Base-by-base conservation (phyloP, 2,888 invertebrate genomes). In the Cosmia pyralina region DNA sequence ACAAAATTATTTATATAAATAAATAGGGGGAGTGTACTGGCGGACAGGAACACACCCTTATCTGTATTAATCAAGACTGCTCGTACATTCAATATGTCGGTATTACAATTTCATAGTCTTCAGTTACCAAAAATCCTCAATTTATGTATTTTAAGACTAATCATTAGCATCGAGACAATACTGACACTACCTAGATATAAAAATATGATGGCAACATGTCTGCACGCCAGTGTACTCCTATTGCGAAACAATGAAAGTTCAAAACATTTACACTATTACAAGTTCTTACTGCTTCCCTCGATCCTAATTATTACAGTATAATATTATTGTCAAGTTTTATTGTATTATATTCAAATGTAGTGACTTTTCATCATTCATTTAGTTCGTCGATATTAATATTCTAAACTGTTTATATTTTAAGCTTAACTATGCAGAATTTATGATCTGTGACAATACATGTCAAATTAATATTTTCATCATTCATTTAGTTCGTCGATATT, bases 1-100 rank as follows among this genome's bases (percentile, higher is more conserved):
- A 93, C 93, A 93, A 88, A 85, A 85, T 85, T 86, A 88, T 88
- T 87, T 84, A 84, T 88, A 85, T 88, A 83, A 91, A 91, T 90
- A 92, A 91, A 92, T 91, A 91, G 87, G 85, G 63, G 72, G 75
- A 60, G 74, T 75, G 48, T 55, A 84, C 84, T 86, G 84, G 77
- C 77, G 75, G 28, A 22, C 74, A 82, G 55, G 60, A 68, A 57
- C 46, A 62, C 10, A 41, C 8, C 53, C 44, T 41, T 17, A 34
- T 13, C 3, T 60, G 46, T n/a, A 15, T n/a, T 41, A 5, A 46
- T 55, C 19, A 19, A 0, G 13, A 38, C 55, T 62, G 55, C 28
- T 6, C 17, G 46, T 48, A 13, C 7, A 28, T 53, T 28, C 4
- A 50, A 28, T 5, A 34, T 64, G 34, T n/a, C 34, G n/a, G 4